A percentile compares a stretch with the other conserved stretches of the same genome.
phyloP scores from a whole-genome alignment of 2,797 vertebrate genomes.

The Hyperoplus lanceolatus region DNA sequence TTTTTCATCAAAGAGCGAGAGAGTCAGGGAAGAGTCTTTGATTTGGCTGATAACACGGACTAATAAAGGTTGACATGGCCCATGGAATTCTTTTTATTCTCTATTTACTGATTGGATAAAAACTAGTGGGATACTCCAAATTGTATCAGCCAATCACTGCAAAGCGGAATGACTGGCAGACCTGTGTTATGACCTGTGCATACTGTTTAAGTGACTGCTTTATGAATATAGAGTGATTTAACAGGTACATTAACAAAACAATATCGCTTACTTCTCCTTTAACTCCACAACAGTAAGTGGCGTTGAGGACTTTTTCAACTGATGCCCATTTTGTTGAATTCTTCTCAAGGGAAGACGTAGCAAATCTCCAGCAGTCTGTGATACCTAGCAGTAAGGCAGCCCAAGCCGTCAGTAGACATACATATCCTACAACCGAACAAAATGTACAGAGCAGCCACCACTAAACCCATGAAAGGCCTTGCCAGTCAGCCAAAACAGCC shows the following conservation, averaged over 20 bases:
- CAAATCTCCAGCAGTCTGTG: constrained; percentile 42
- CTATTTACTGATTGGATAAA: background rate
- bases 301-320: constrained; percentile 25
- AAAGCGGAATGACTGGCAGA: no score
- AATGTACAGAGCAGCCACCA: constrained; percentile 66
- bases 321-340: constrained; percentile 39
- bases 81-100: background rate
- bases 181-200: no score
- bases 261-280: background rate
- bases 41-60: constrained; percentile 15
- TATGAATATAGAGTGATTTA: no score
- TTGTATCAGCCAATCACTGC: no score
- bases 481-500: constrained; percentile 65
- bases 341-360: constrained; percentile 43
- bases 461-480: constrained; percentile 74
- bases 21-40: background rate
- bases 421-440: constrained; percentile 58
- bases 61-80: constrained; percentile 1
- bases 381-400: constrained; percentile 42
- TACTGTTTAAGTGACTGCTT: no score
- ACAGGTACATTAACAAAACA: no score
- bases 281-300: constrained; percentile 29
- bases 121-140: no score
- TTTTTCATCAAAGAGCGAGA: constrained; percentile 26
- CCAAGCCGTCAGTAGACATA: constrained; percentile 51